Percentiles rank a stretch among this genome's conserved stretches.
These are phyloP conservation scores for Melitaea athalia DNA, from an alignment of 2,888 invertebrate species.

Conservation along the genomic window DNA sequence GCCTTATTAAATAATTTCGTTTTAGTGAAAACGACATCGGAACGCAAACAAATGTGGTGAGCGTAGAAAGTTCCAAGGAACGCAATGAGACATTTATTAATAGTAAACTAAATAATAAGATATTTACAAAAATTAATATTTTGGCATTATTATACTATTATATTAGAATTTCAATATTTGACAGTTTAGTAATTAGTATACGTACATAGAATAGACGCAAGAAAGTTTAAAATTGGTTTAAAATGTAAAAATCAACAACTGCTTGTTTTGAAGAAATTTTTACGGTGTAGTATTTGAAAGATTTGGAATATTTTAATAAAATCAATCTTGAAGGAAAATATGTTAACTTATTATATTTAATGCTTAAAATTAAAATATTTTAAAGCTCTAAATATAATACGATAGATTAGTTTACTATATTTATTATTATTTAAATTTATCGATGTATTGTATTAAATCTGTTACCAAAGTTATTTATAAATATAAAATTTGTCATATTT, in stretches of 20 bases:
- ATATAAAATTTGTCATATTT: slow-evolving; percentile 28
- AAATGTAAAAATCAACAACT: slow-evolving; percentile 19
- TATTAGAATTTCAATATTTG: slow-evolving; percentile 13
- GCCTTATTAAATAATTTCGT: slow-evolving; percentile 42
- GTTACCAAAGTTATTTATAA: slow-evolving; percentile 21
- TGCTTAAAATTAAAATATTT: slow-evolving; percentile 20
- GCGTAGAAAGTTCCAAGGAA: slow-evolving; percentile 22
- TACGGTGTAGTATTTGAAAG: slow-evolving; percentile 23
- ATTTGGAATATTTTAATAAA: slow-evolving; percentile 30
- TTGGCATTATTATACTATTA: slow-evolving; percentile 17
- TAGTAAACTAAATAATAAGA: slow-evolving; percentile 13
- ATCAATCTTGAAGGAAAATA: slow-evolving; percentile 6
- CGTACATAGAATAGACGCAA: slow-evolving; percentile 11
- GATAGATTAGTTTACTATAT: slow-evolving; percentile 1
- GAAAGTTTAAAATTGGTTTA: neutral
- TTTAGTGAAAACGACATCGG: slow-evolving; percentile 30
- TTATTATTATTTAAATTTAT: slow-evolving; percentile 9
- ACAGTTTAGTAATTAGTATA: slow-evolving; percentile 15
- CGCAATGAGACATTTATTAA: slow-evolving; percentile 24
- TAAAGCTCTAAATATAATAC: slow-evolving; percentile 10
- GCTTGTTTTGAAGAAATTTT: slow-evolving; percentile 30
- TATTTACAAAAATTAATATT: slow-evolving; percentile 19
- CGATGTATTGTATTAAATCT: slow-evolving; percentile 16
- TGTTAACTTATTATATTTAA: slow-evolving; percentile 23
- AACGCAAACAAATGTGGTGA: slow-evolving; percentile 25